Evolutionary conservation across 2,113 vertebrate genomes (phyloP).

Genomic region (Seriola dumerili): DNA sequence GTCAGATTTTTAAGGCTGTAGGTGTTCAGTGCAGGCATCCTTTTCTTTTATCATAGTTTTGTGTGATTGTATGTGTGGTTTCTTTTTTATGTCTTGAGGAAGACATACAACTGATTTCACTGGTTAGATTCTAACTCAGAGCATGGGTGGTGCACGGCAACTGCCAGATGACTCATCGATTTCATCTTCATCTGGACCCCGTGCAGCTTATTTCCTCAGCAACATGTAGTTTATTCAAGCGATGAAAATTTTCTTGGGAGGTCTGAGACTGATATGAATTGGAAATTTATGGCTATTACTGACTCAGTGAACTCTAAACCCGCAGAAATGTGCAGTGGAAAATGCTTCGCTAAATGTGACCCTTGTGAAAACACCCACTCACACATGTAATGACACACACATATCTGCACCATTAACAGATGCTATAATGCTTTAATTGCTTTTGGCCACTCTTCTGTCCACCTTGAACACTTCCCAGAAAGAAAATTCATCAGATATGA

Average conservation of each 20-base stretch:
- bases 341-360: constrained; percentile 18
- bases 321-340: constrained; percentile 12
- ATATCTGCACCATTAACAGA: constrained; percentile 23
- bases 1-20: too few relatives aligned
- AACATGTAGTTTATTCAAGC: neutral
- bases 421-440: constrained; percentile 3
- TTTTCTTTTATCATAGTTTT: too few relatives aligned
- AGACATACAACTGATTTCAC: neutral
- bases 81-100: neutral
- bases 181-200: constrained; percentile 7
- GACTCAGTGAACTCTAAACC: constrained; percentile 12
- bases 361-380: constrained; percentile 13
- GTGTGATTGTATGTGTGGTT: neutral
- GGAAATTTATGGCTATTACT: constrained; percentile 18
- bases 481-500: neutral
- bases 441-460: neutral
- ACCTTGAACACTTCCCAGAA: neutral
- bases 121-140: neutral
- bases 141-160: neutral
- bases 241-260: constrained; percentile 12
- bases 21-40: too few relatives aligned
- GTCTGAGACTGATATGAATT: constrained; percentile 26
- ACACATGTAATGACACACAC: neutral
- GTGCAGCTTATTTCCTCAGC: neutral
- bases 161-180: neutral